Evolutionary conservation across 1,140 invertebrate genomes (phyloP), one percentile per base, ranked within the genome.

Genomic region (Cecropterus lyciades): DNA sequence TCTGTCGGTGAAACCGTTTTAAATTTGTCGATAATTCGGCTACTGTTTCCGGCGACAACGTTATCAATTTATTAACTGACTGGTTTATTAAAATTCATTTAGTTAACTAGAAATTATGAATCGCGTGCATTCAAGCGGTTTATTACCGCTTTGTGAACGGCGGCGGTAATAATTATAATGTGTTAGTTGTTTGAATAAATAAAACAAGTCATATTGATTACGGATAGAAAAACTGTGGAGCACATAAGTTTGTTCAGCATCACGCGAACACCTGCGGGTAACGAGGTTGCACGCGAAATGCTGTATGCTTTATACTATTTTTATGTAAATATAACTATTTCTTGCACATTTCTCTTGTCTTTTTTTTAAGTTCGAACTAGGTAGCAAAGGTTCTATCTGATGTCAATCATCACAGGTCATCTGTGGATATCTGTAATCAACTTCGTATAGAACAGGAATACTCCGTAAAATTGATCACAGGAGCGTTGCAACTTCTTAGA

Each of bases 201-300:
- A n/a, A 40, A 52, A 33, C 49, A 52, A 48, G n/a, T 53, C 27
- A 37, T 53, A 40, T 53, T 53, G 15, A 37, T 30, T 51, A 30
- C 13, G 24, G 30, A 37, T 33, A 33, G 51, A 53, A 37, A 53
- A 53, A 15, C 27, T 14, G 8, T 52, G 30, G n/a, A 52, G 27
- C 10, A 49, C 17, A 49, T n/a, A 13, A 20, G 10, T 20, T 27
- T 27, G 8, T 24, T n/a, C n/a, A n/a, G 11, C 46, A 24, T 49
- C 46, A 49, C 46, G 46, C 46, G 24, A 49, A 6, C 46, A 13
- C 46, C 46, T 49, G 45, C 45, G 8, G 8, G 15, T 10, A 3
- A 48, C 45, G 45, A 20, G 45, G 9, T 16, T 48, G 45, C 45
- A 48, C 45, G 45, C 45, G 45, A 48, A 15, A 24, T 5, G 20